Evolutionary conservation across 2,113 vertebrate species (phyloP).

Genomic region (Carassius auratus): DNA sequence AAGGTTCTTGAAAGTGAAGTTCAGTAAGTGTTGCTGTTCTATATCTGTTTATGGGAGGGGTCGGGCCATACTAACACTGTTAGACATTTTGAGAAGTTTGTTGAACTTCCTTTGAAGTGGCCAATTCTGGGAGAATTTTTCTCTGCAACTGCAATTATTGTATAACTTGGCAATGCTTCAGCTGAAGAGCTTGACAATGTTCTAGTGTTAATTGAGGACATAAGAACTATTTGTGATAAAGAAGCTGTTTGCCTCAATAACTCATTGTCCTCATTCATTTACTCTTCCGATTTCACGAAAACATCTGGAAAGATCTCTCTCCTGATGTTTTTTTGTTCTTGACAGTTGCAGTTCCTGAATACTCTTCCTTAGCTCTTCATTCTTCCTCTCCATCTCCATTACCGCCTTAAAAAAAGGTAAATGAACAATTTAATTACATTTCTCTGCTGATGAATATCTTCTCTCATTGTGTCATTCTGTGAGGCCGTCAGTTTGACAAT

Average conservation of each 20-base stretch:
- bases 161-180: background rate
- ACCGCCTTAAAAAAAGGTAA: constrained; percentile 42
- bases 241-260: background rate
- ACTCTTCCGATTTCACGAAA: constrained; percentile 56
- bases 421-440: constrained; percentile 7
- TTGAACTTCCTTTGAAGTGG: too few relatives aligned
- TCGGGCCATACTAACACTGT: too few relatives aligned
- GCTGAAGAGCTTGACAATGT: background rate
- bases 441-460: constrained; percentile 50
- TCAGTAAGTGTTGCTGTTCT: too few relatives aligned
- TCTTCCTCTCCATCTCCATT: constrained; percentile 49
- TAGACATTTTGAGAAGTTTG: too few relatives aligned
- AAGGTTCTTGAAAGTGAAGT: too few relatives aligned
- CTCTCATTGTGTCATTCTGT: constrained; percentile 50
- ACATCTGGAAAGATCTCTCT: constrained; percentile 49
- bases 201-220: background rate
- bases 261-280: constrained; percentile 2
- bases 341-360: constrained; percentile 50
- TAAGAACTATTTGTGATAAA: background rate
- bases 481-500: constrained; percentile 31
- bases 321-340: constrained; percentile 32
- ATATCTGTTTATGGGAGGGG: too few relatives aligned
- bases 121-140: background rate
- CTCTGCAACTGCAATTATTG: background rate
- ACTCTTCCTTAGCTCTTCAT: constrained; percentile 33